Percentiles rank a stretch among this genome's conserved stretches.
phyloP scores from a whole-genome alignment of 2,888 invertebrate genomes.

The Cabera pusaria region DNA sequence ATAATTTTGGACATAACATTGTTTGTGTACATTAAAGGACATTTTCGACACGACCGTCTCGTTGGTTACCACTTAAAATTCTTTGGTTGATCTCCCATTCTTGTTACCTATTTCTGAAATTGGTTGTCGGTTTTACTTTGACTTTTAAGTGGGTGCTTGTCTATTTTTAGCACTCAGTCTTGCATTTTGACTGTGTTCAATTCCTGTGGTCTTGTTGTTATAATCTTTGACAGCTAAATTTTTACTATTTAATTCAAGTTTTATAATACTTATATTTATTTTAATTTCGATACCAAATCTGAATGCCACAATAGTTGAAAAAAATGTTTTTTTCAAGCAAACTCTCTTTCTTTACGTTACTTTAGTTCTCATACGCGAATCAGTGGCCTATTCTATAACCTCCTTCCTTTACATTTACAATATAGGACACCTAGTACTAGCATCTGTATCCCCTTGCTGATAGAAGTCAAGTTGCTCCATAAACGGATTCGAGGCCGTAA shows the following conservation, averaged over 20 bases:
- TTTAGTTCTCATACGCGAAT: too few species aligned
- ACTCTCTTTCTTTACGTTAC: too few species aligned
- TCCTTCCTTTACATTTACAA: background rate
- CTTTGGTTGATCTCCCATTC: slow-evolving; percentile 14
- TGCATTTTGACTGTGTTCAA: too few species aligned
- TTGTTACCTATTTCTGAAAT: slow-evolving; percentile 18
- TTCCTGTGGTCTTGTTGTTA: too few species aligned
- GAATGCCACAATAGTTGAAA: too few species aligned
- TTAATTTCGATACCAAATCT: too few species aligned
- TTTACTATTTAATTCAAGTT: too few species aligned
- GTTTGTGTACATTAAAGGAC: slow-evolving; percentile 50
- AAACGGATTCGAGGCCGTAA: slow-evolving; percentile 49
- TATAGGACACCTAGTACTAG: slow-evolving; percentile 5
- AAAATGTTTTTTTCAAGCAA: too few species aligned
- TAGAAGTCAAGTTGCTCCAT: slow-evolving; percentile 35
- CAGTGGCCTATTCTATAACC: too few species aligned
- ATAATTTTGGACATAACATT: slow-evolving; percentile 71
- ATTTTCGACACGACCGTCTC: slow-evolving; percentile 39
- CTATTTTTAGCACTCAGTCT: slow-evolving; percentile 1
- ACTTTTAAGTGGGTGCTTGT: slow-evolving; percentile 11
- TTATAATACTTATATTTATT: too few species aligned
- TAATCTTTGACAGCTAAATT: too few species aligned
- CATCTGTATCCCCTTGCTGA: slow-evolving; percentile 10
- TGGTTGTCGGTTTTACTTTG: slow-evolving; percentile 13
- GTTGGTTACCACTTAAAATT: slow-evolving; percentile 24